Evolutionary conservation across 2,113 vertebrate genomes (phyloP).

Genomic region (Psittacara wagleri): DNA sequence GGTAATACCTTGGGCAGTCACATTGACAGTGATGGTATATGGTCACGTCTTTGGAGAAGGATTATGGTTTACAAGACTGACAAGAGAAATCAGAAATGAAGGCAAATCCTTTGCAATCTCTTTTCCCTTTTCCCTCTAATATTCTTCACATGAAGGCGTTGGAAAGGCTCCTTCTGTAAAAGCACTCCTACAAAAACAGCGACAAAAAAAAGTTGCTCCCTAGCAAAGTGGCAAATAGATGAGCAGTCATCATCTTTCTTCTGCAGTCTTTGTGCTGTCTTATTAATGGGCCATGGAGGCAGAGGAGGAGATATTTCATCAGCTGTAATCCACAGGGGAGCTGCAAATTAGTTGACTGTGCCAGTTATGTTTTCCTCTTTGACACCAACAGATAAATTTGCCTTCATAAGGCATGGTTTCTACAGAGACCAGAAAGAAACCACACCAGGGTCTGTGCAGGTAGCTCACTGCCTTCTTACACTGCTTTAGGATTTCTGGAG

Average conservation of each 20-base stretch:
- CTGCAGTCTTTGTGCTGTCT: background rate
- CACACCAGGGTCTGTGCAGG: background rate
- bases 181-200: background rate
- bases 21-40: background rate
- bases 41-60: background rate
- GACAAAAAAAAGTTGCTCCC: background rate
- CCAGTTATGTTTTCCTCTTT: background rate
- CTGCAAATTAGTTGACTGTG: background rate
- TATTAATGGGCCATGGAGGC: constrained; percentile 30
- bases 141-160: background rate
- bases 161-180: background rate
- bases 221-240: background rate
- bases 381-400: background rate
- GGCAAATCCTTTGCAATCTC: background rate
- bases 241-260: background rate
- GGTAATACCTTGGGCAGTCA: background rate
- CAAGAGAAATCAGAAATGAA: background rate
- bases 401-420: background rate
- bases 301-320: constrained; percentile 40
- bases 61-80: background rate
- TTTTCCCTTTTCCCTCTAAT: background rate
- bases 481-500: background rate
- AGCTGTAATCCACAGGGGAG: background rate
- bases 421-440: background rate
- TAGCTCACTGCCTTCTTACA: background rate